Evolutionary conservation across 2,888 invertebrate species (phyloP).

Genomic region (Mamestra brassicae): DNA sequence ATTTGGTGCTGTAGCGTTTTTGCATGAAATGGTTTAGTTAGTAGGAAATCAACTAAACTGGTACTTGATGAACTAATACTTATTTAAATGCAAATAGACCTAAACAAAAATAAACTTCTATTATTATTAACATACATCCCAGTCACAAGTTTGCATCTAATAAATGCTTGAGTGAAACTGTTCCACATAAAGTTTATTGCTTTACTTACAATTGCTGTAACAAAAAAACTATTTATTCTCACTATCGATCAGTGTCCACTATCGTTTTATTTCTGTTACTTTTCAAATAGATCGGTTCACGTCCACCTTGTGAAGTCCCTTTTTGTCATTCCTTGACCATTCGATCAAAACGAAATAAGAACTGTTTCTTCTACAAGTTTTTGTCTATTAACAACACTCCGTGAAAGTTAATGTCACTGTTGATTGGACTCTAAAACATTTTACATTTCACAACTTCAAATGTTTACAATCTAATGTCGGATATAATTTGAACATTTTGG

Average conservation of each 20-base stretch:
- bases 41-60: conserved; percentile 15
- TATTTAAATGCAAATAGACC: conserved; percentile 17
- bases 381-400: conserved; percentile 70
- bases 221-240: conserved; percentile 69
- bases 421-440: conserved; percentile 65
- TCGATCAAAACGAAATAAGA: conserved; percentile 78
- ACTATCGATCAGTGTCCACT: conserved; percentile 63
- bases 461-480: conserved; percentile 41
- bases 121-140: background rate
- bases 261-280: conserved; percentile 72
- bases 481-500: conserved; percentile 47
- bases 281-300: conserved; percentile 78
- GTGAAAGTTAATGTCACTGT: conserved; percentile 78
- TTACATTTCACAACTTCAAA: conserved; percentile 50
- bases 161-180: conserved; percentile 61
- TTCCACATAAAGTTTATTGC: conserved; percentile 65
- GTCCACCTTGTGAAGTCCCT: conserved; percentile 75
- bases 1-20: conserved; percentile 40
- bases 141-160: conserved; percentile 9
- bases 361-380: conserved; percentile 76
- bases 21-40: conserved; percentile 23
- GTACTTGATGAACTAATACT: background rate
- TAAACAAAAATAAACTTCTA: background rate
- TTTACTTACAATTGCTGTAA: conserved; percentile 64
- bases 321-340: conserved; percentile 80